phyloP scores from a whole-genome alignment of 1,140 invertebrate species.

The Nomia melanderi region DNA sequence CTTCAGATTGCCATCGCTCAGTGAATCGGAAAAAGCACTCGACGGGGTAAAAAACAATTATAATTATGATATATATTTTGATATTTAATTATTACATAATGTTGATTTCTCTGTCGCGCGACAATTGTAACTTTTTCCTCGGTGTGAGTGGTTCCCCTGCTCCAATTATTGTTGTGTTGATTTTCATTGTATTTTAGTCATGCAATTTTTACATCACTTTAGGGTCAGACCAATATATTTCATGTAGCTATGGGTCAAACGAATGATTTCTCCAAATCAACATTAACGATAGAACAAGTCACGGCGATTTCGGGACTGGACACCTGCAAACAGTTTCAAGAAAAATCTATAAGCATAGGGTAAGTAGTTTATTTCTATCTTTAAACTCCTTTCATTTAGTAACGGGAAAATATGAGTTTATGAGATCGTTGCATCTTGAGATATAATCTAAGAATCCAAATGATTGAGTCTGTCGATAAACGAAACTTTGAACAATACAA shows the following conservation, averaged over 20 bases:
- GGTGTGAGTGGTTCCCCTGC: too few relatives aligned
- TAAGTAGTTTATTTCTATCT: conserved; percentile 13
- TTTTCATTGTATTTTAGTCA: neutral
- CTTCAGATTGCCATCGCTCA: conserved; percentile 87
- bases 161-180: too few relatives aligned
- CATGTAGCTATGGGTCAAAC: conserved; percentile 82
- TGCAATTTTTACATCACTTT: conserved; percentile 41
- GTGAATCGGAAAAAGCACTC: conserved; percentile 83
- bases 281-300: conserved; percentile 80
- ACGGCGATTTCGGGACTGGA: conserved; percentile 79
- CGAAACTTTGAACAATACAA: too few relatives aligned
- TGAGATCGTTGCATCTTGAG: too few relatives aligned
- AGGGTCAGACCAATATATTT: conserved; percentile 84
- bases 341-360: conserved; percentile 68
- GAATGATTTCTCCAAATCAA: conserved; percentile 76
- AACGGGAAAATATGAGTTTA: too few relatives aligned
- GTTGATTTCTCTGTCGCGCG: too few relatives aligned
- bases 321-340: conserved; percentile 71
- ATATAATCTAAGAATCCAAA: too few relatives aligned
- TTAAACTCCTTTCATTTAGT: neutral
- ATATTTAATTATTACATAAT: too few relatives aligned
- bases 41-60: conserved; percentile 81
- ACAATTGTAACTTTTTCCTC: too few relatives aligned
- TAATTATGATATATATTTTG: conserved; percentile 81
- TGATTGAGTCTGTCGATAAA: too few relatives aligned